Evolutionary conservation across 2,888 invertebrate genomes (phyloP), one percentile per base, ranked within the genome.

Genomic region (Gisinianus flammeolus): DNA sequence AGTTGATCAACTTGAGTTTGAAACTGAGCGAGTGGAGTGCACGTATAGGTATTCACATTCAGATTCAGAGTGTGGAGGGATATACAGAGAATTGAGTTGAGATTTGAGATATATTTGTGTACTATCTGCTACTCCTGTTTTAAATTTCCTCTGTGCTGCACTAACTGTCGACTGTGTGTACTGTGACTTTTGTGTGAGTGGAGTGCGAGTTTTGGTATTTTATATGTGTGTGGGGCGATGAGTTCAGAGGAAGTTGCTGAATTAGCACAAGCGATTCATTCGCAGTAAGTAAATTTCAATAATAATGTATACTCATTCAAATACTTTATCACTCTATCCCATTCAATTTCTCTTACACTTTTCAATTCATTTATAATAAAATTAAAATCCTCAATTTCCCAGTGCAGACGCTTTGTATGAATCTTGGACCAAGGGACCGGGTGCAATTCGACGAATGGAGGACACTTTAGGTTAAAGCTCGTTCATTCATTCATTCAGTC

Each of bases 191-290:
- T 44, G 16, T 62, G 16, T 58, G 44, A 30, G 28, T 64, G 33
- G 66, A 31, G 74, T 66, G 62, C 16, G 10, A 26, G 5, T n/a
- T 30, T 12, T n/a, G 28, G 30, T n/a, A 28, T 28, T 30, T 28
- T 19, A 58, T 64, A 44, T 24, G 68, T 54, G 76, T 31, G 70
- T 33, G 69, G 69, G 52, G 77, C 54, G 66, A 84, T 84, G 84
- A 84, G 83, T 79, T 83, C 82, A 66, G 83, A 85, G 69, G 85
- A 85, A 82, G 85, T 85, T 71, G 85, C 85, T 76, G 83, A 85
- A 81, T 81, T 85, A 79, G 85, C 85, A 70, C 82, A 85, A 80
- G 85, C 84, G 71, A 85, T 85, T 78, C 81, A 84, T 80, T 83
- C 84, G 70, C 85, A 85, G 22, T 22, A 22, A 58, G 56, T n/a